A percentile compares a stretch with the other conserved stretches of the same genome.
Conservation (phyloP, 1,140 invertebrate species). For the Camponotus vicinus region DNA sequence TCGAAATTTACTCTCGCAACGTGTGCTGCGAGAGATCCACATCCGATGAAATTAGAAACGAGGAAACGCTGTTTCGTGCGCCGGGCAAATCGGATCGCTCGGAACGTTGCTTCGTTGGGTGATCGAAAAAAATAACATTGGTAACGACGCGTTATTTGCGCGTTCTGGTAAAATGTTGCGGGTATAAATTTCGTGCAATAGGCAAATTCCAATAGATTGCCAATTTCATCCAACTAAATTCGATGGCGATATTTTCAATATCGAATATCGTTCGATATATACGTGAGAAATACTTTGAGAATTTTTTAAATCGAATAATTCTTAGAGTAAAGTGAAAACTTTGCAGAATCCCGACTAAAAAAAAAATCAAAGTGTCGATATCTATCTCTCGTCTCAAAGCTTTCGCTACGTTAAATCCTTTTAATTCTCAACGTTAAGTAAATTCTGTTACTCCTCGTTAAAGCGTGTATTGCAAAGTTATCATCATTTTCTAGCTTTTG, state of each 20-base stretch:
- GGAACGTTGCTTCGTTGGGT: slow-evolving; percentile 20
- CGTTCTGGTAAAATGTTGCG: slow-evolving; percentile 48
- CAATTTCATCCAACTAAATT: slow-evolving; percentile 49
- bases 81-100: slow-evolving; percentile 51
- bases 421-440: slow-evolving; percentile 1
- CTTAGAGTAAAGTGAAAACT: slow-evolving; percentile 14
- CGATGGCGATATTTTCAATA: slow-evolving; percentile 43
- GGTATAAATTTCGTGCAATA: slow-evolving; percentile 53
- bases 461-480: slow-evolving; percentile 6
- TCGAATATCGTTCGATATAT: slow-evolving; percentile 22
- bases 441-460: not conserved
- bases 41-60: slow-evolving; percentile 59
- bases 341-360: too few relatives aligned
- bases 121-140: slow-evolving; percentile 33
- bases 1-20: slow-evolving; percentile 59
- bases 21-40: slow-evolving; percentile 36
- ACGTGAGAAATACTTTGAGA: not conserved
- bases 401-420: not conserved
- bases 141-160: slow-evolving; percentile 44
- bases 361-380: not conserved
- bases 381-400: not conserved
- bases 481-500: not conserved
- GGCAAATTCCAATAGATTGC: slow-evolving; percentile 56
- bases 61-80: slow-evolving; percentile 28
- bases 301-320: slow-evolving; percentile 19